A percentile compares a stretch with the other conserved stretches of the same genome.
These are phyloP conservation scores for Cichlasoma orientale DNA, from an alignment of 2,797 vertebrate genomes.

Conservation along the genomic window DNA sequence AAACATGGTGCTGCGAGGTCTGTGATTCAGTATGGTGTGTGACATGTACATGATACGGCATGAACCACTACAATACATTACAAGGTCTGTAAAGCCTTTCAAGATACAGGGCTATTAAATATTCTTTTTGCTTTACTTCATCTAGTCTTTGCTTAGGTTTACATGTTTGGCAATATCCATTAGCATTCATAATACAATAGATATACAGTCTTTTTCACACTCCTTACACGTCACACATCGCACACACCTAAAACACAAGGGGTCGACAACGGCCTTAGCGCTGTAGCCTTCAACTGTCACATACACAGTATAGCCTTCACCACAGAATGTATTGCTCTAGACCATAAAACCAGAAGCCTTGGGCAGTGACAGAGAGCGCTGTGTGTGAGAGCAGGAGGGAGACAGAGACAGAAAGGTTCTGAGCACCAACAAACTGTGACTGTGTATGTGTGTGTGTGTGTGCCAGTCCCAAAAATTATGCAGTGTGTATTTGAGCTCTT, in stretches of 20 bases:
- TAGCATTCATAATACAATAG: conserved; percentile 41
- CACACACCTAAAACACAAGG: conserved; percentile 3
- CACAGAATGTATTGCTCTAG: conserved; percentile 61
- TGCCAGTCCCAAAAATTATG: background rate
- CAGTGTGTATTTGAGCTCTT: background rate
- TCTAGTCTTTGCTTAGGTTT: conserved; percentile 27
- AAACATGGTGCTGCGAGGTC: background rate
- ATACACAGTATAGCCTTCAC: conserved; percentile 65
- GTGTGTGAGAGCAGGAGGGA: conserved; percentile 13
- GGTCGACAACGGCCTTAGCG: conserved; percentile 41
- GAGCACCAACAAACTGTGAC: conserved; percentile 10
- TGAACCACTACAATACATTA: background rate
- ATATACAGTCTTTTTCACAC: conserved; percentile 15
- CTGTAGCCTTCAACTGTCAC: conserved; percentile 62
- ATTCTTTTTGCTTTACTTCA: conserved; percentile 5
- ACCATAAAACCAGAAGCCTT: conserved; percentile 68
- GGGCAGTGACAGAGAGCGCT: conserved; percentile 50
- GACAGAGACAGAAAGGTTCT: conserved; percentile 16
- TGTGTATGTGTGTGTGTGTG: background rate
- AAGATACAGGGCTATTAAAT: conserved; percentile 21
- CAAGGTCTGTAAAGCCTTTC: background rate
- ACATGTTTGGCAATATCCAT: conserved; percentile 11
- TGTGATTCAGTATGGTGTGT: background rate
- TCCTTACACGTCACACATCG: background rate
- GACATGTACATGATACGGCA: conserved; percentile 13